Conservation (phyloP, 2,888 invertebrate genomes). For the Schrankia costaestrigalis region DNA sequence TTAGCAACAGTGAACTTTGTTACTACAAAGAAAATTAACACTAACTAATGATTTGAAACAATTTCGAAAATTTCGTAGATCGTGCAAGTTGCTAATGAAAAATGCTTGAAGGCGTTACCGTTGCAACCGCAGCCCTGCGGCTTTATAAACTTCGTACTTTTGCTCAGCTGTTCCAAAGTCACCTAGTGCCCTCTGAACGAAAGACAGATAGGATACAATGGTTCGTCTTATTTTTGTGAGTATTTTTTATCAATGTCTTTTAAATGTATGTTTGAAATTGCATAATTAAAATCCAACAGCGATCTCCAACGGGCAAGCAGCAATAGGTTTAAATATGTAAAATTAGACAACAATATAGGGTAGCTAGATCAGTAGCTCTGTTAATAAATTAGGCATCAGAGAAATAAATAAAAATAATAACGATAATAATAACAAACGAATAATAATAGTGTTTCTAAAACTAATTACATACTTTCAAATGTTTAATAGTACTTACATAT, state of each 20-base stretch:
- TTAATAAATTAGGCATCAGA: no score
- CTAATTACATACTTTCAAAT: no score
- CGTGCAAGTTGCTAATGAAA: conserved; percentile 65
- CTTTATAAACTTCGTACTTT: conserved; percentile 54
- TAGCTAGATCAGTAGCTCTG: no score
- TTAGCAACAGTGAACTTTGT: conserved; percentile 4
- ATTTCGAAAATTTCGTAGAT: conserved; percentile 59
- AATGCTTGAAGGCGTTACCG: conserved; percentile 44
- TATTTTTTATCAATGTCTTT: conserved; percentile 8
- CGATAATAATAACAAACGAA: no score
- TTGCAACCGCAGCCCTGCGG: conserved; percentile 51
- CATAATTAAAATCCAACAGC: background rate
- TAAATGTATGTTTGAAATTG: background rate
- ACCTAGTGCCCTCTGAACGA: conserved; percentile 30
- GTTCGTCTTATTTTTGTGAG: conserved; percentile 63
- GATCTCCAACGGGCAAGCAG: background rate
- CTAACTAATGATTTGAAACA: conserved; percentile 19
- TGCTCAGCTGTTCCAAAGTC: conserved; percentile 40
- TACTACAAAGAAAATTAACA: conserved; percentile 13
- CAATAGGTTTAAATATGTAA: no score
- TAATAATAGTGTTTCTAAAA: no score
- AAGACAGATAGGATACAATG: conserved; percentile 43
- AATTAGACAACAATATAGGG: no score
- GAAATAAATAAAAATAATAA: no score
- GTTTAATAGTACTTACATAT: no score